Evolutionary conservation across 1,140 invertebrate genomes (phyloP), one percentile per base, ranked within the genome.

Genomic region (Tachypleus tridentatus): DNA sequence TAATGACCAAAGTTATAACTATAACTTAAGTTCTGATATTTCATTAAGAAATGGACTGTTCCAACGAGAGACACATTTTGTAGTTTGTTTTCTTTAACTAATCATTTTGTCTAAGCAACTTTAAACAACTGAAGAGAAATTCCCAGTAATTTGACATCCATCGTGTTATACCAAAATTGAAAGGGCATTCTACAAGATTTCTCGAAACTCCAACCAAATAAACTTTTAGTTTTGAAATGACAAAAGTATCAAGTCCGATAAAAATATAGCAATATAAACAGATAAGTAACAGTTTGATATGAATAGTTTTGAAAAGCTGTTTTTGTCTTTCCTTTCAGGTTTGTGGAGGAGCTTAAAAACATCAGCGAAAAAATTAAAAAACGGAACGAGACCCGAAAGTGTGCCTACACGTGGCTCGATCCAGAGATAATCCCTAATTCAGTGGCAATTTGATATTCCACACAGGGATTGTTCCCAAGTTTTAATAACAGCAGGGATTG

Each of bases 371-470:
- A 67, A 57, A 76, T 78, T 62, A 76, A 76, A 68, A 69, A 73
- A 60, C 61, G 73, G 48, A 79, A 79, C 62, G 63, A 72, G 52
- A 64, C 65, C 3, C 69, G 76, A 57, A 70, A 74, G 57, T 71
- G 70, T 53, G 71, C 73, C 3, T 78, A 77, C 68, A 62, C 67
- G 5, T 77, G 74, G 71, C 68, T 79, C 62, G 77, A 79, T 71
- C 78, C 78, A n/a, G 75, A 76, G n/a, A 74, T 72, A 60, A 74
- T 79, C n/a, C 78, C 78, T 11, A 79, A 79, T 69, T 75, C 76
- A 49, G 79, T 79, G 29, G 29, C 29, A 29, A 29, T 29, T 29
- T 29, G 29, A 29, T 29, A 29, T 29, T 29, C 29, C 29, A 29
- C 29, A 29, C 29, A 29, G 29, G 29, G 29, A 29, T 29, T 29